These are phyloP conservation scores for Andinoacara biseriatus DNA, from an alignment of 2,113 vertebrate genomes.

Conservation along the genomic window DNA sequence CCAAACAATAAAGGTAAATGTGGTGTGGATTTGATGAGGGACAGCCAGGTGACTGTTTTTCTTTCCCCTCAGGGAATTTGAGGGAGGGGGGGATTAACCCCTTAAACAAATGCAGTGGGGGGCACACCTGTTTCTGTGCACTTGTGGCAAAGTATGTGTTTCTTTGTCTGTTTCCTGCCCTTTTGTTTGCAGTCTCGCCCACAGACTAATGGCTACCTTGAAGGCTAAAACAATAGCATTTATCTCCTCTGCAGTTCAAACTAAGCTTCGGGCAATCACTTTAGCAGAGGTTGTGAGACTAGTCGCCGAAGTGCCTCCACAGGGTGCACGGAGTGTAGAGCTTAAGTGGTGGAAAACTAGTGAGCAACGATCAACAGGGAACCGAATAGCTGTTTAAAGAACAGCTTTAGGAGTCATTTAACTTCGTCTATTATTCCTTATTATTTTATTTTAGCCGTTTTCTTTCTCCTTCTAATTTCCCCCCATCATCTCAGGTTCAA, in stretches of 20 bases:
- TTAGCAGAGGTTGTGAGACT: constrained; percentile 37
- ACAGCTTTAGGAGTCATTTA: background rate
- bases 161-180: constrained; percentile 54
- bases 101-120: constrained; percentile 37
- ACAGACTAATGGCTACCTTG: constrained; percentile 67
- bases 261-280: constrained; percentile 53
- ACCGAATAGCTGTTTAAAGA: constrained; percentile 7
- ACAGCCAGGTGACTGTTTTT: constrained; percentile 51
- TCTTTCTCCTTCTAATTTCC: background rate
- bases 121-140: constrained; percentile 66
- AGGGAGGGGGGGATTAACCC: constrained; percentile 59
- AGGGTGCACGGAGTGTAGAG: constrained; percentile 8
- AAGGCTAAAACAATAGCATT: constrained; percentile 71
- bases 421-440: background rate
- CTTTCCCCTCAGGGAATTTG: background rate
- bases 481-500: constrained; percentile 29
- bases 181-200: constrained; percentile 59
- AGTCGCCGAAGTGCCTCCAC: constrained; percentile 31
- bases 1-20: constrained; percentile 49
- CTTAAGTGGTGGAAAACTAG: constrained; percentile 20
- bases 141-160: constrained; percentile 40
- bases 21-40: constrained; percentile 19
- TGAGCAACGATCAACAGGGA: background rate
- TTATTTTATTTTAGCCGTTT: background rate
- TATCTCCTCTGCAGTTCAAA: constrained; percentile 61